Evolutionary conservation across 2,888 invertebrate genomes (phyloP).

Genomic region (Synanthedon andrenaeformis): DNA sequence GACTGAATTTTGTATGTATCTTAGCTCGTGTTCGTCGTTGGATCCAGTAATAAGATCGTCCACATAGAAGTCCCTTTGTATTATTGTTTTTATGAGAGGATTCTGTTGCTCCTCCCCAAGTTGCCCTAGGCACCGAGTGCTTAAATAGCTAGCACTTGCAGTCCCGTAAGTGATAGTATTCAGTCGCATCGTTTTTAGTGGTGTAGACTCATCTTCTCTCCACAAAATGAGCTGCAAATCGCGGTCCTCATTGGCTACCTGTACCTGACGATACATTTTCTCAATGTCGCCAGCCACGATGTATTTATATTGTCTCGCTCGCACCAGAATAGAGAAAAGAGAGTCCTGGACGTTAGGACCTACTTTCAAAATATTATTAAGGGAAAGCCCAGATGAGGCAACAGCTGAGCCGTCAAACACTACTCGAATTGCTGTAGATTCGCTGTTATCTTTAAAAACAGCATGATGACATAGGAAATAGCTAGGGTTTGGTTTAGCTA

Average conservation of each 20-base stretch:
- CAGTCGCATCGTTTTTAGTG: conserved; percentile 5
- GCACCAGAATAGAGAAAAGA: too few relatives aligned
- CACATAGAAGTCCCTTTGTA: conserved; percentile 10
- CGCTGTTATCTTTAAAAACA: conserved; percentile 19
- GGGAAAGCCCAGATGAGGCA: conserved; percentile 15
- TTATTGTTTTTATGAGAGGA: conserved; percentile 4
- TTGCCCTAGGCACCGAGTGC: conserved; percentile 11
- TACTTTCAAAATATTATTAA: conserved; percentile 14
- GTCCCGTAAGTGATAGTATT: conserved; percentile 13
- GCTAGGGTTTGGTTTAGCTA: conserved; percentile 1
- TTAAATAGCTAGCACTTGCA: conserved; percentile 8
- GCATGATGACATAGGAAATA: conserved; percentile 32
- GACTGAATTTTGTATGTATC: conserved; percentile 5
- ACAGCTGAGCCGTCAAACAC: conserved; percentile 24
- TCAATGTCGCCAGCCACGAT: too few relatives aligned
- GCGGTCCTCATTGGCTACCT: conserved; percentile 4
- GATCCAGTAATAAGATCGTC: conserved; percentile 10
- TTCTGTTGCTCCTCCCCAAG: conserved; percentile 8
- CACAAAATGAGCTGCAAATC: conserved; percentile 31
- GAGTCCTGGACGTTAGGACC: too few relatives aligned
- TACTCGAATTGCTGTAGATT: conserved; percentile 22
- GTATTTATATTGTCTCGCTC: too few relatives aligned
- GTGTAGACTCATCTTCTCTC: conserved; percentile 5
- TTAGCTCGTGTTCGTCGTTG: conserved; percentile 4
- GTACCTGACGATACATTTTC: conserved; percentile 8